Conservation (phyloP, 2,113 vertebrate genomes). For the Terrapene triunguis region DNA sequence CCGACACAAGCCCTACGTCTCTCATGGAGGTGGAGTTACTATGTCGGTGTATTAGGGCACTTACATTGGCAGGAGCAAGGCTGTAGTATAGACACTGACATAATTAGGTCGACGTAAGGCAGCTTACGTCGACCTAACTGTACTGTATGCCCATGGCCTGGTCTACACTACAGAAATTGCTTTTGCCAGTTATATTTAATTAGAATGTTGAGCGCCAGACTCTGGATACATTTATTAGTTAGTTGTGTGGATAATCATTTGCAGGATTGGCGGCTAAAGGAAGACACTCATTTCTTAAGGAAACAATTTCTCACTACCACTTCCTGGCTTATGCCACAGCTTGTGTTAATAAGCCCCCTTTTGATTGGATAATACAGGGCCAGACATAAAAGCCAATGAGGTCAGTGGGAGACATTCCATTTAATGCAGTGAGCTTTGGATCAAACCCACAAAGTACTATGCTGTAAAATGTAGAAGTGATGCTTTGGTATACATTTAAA, state of each 20-base stretch:
- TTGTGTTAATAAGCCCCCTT: background rate
- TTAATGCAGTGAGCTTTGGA: background rate
- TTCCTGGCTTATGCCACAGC: background rate
- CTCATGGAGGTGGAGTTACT: too few relatives aligned
- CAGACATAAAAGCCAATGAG: background rate
- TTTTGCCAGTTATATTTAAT: background rate
- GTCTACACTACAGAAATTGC: background rate
- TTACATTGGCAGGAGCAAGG: too few relatives aligned
- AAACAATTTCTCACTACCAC: background rate
- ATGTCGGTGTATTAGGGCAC: too few relatives aligned
- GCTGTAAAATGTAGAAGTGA: background rate
- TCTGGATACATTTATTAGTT: background rate
- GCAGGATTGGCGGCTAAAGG: background rate
- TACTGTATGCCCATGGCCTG: too few relatives aligned
- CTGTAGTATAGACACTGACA: too few relatives aligned
- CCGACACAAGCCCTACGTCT: too few relatives aligned
- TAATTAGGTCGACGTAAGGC: too few relatives aligned
- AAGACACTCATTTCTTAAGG: background rate
- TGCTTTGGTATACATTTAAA: background rate
- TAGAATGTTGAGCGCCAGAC: background rate
- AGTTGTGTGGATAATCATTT: background rate
- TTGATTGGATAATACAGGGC: background rate
- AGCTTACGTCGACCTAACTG: too few relatives aligned
- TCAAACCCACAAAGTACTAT: background rate
- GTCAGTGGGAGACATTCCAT: background rate